Percentiles rank a stretch among this genome's conserved stretches.
phyloP scores from a whole-genome alignment of 2,113 vertebrate genomes.

The Peromyscus maniculatus region DNA sequence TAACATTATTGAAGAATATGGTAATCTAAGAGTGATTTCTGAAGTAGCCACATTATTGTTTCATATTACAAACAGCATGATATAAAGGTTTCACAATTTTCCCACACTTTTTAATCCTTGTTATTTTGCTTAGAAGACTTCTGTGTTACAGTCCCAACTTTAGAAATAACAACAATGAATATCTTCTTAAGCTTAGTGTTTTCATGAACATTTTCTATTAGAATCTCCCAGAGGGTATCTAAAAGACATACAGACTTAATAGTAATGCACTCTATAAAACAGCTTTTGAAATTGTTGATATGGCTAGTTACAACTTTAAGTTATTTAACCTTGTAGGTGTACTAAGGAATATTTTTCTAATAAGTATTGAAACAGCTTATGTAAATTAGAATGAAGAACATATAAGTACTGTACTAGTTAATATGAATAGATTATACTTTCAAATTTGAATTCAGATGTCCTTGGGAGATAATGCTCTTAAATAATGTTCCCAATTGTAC shows the following conservation, averaged over 20 bases:
- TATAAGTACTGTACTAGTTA: not conserved
- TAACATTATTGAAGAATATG: not conserved
- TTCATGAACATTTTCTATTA: not conserved
- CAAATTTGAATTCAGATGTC: not conserved
- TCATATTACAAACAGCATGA: not conserved
- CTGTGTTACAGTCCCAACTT: not conserved
- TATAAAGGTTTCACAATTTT: not conserved
- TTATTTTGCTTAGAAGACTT: not conserved
- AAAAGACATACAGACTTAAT: not conserved
- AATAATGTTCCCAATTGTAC: not conserved
- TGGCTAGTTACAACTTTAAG: not conserved
- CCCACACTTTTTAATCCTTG: not conserved
- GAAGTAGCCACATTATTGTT: not conserved
- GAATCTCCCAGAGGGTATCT: not conserved
- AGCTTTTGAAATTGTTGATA: not conserved
- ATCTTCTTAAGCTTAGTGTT: not conserved
- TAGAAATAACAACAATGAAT: not conserved
- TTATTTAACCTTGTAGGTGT: not conserved
- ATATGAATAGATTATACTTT: constrained; percentile 4
- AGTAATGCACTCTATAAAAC: not conserved
- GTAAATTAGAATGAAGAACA: not conserved
- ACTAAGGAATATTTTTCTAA: not conserved
- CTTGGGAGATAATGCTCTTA: not conserved
- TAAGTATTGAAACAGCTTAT: not conserved
- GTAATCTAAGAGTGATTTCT: not conserved